Evolutionary conservation across 2,797 vertebrate genomes (phyloP), one percentile per base, ranked within the genome.

Genomic region (Cirrhinus mrigala): DNA sequence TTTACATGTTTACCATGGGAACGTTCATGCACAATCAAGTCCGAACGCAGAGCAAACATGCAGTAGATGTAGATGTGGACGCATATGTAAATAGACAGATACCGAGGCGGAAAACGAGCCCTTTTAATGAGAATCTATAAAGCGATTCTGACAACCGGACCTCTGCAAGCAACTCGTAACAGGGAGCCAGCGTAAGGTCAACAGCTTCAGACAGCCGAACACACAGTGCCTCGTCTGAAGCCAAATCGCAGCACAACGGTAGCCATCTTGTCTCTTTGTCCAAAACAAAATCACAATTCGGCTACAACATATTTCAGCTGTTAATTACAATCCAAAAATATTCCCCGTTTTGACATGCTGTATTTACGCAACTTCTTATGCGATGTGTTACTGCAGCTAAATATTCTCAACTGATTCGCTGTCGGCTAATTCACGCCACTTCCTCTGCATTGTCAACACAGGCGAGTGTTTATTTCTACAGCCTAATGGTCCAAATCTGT

Each of bases 51-150:
- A 52, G 71, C 50, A 83, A 75, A 60, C 44, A 20, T 33, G 58
- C 71, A 40, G 71, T 60, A 66, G 58, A 66, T 83, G 71, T 52
- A 76, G 46, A 66, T 44, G 60, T 44, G 48, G 22, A 52, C 15
- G 33, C 71, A 76, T 82, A 85, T 81, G 70, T 74, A 83, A 86
- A 82, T 82, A 27, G 66, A 85, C 86, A 66, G 62, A 46, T 24
- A 56, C 48, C 5, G 18, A 33, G 37, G 80, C 68, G 16, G n/a
- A 84, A 44, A 62, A 48, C 52, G 16, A 74, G 48, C 74, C 64
- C 62, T 33, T 91, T 92, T 94, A 94, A 95, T 93, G 93, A 95
- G 93, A 92, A 91, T 89, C 89, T 92, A 89, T 92, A 92, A 93
- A 91, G 92, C 81, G 92, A 92, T 77, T 89, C 89, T 91, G 92